Percentiles rank a stretch among this genome's conserved stretches.
Evolutionary conservation across 2,888 invertebrate species (phyloP).

Genomic region (Homarus gammarus): DNA sequence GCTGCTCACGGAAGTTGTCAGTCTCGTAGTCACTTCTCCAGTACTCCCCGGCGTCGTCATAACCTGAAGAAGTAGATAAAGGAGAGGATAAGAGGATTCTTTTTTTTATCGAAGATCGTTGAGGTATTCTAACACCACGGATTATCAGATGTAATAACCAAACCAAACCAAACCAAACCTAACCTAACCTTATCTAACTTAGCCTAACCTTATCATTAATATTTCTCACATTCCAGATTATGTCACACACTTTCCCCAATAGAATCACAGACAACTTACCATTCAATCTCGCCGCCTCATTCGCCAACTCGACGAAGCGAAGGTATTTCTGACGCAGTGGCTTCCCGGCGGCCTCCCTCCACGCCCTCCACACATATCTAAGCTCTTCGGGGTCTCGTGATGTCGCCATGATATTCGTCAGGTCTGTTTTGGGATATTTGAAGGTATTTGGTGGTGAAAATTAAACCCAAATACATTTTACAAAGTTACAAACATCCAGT

Average conservation of each 20-base stretch:
- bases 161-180: too few relatives aligned
- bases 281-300: slow-evolving; percentile 84
- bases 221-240: too few relatives aligned
- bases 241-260: too few relatives aligned
- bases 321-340: slow-evolving; percentile 87
- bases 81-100: too few relatives aligned
- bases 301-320: slow-evolving; percentile 88
- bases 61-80: slow-evolving; percentile 71
- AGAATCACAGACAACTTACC: slow-evolving; percentile 58
- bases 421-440: slow-evolving; percentile 79
- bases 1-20: slow-evolving; percentile 45
- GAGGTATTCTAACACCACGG: too few relatives aligned
- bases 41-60: slow-evolving; percentile 65
- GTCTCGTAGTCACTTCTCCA: slow-evolving; percentile 75
- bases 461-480: too few relatives aligned
- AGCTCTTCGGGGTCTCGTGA: slow-evolving; percentile 88
- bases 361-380: slow-evolving; percentile 88
- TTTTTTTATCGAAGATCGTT: too few relatives aligned
- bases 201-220: too few relatives aligned
- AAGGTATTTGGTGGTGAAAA: background rate
- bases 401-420: slow-evolving; percentile 86
- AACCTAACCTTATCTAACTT: too few relatives aligned
- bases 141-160: too few relatives aligned
- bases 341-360: slow-evolving; percentile 89
- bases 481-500: too few relatives aligned